Percentiles rank a stretch among this genome's conserved stretches.
Conservation (phyloP, 2,113 vertebrate species). For the Pollachius pollachius region DNA sequence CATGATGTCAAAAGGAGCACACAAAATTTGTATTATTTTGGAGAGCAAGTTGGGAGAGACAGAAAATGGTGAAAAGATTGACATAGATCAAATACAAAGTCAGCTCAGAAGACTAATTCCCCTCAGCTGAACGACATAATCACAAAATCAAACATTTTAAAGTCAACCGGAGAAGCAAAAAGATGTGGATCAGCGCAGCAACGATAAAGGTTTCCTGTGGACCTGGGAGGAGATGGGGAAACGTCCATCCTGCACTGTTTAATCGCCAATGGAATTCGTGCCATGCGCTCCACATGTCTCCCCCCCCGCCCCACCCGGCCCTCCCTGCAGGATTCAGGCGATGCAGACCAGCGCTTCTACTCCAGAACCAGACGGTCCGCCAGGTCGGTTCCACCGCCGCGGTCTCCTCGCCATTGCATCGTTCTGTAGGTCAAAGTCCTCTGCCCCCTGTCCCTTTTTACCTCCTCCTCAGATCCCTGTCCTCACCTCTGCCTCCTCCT, state of each 20-base stretch:
- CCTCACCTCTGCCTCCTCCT: conserved; percentile 61
- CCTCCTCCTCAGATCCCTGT: conserved; percentile 77
- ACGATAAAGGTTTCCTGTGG: background rate
- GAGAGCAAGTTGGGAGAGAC: no score
- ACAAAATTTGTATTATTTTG: no score
- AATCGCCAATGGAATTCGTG: background rate
- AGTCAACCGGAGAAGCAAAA: no score
- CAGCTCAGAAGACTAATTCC: no score
- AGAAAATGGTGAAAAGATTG: no score
- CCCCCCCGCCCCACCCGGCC: background rate
- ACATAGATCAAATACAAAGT: no score
- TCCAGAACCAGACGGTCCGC: background rate
- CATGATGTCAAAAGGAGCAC: background rate
- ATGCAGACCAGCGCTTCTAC: conserved; percentile 1
- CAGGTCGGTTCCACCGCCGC: background rate
- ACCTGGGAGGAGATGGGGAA: background rate
- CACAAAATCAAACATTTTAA: no score
- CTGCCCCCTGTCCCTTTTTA: conserved; percentile 77
- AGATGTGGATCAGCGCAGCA: background rate
- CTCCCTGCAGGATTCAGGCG: background rate
- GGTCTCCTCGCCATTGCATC: background rate
- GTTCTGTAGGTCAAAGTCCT: conserved; percentile 13
- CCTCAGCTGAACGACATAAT: no score
- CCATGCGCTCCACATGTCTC: background rate
- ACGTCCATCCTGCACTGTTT: background rate